Evolutionary conservation across 2,888 invertebrate genomes (phyloP).

Genomic region (Orthosia gothica): DNA sequence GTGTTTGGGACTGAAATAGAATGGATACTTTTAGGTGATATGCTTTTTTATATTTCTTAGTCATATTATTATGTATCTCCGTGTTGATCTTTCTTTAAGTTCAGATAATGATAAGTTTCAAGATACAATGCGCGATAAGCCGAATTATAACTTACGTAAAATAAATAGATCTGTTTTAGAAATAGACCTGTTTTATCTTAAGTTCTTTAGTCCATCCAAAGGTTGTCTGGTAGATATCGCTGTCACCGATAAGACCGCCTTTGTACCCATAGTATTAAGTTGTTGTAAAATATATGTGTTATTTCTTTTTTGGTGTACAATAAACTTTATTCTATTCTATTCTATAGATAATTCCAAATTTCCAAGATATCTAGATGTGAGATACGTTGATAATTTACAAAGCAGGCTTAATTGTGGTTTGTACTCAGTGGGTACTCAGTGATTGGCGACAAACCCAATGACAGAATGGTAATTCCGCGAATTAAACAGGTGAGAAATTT

Average conservation of each 20-base stretch:
- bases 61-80: background rate
- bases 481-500: slow-evolving; percentile 45
- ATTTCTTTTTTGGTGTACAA: too few species aligned
- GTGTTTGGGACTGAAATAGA: background rate
- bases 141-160: background rate
- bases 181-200: too few species aligned
- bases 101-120: background rate
- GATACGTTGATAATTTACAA: slow-evolving; percentile 25
- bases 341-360: slow-evolving; percentile 10
- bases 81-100: background rate
- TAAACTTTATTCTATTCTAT: too few species aligned
- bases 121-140: background rate
- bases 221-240: too few species aligned
- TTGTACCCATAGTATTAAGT: too few species aligned
- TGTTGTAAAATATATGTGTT: too few species aligned
- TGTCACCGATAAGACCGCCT: too few species aligned
- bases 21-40: background rate
- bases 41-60: background rate
- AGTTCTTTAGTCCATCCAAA: too few species aligned
- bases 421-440: slow-evolving; percentile 21
- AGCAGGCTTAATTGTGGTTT: slow-evolving; percentile 20
- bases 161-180: background rate
- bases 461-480: slow-evolving; percentile 39
- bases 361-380: slow-evolving; percentile 3
- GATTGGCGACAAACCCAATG: slow-evolving; percentile 34